phyloP scores from a whole-genome alignment of 2,113 vertebrate species.

The Thamnophis sirtalis region DNA sequence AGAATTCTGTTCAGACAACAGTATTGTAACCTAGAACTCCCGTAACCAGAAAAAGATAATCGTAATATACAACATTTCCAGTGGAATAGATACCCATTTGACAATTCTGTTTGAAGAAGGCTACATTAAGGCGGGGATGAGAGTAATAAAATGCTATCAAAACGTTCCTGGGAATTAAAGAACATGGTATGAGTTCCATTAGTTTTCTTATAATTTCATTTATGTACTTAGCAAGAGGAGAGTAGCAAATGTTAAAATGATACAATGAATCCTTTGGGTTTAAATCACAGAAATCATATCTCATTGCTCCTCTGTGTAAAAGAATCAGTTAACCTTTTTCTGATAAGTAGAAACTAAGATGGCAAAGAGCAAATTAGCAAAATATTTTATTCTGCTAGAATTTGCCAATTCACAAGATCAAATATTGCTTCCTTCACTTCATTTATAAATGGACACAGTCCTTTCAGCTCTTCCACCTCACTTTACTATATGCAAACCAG shows the following conservation, averaged over 20 bases:
- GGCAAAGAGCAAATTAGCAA: neutral
- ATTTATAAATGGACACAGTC: neutral
- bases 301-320: neutral
- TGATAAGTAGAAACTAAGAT: neutral
- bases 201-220: neutral
- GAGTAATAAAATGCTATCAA: neutral
- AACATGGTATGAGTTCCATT: neutral
- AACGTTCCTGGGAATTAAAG: neutral
- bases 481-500: neutral
- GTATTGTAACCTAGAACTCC: neutral
- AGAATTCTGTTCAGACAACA: neutral
- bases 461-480: neutral
- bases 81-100: neutral
- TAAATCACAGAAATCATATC: neutral
- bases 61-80: neutral
- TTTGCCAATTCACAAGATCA: neutral
- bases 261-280: neutral
- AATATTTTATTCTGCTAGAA: neutral
- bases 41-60: neutral
- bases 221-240: neutral
- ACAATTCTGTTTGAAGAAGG: neutral
- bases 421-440: neutral
- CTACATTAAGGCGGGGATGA: neutral
- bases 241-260: neutral
- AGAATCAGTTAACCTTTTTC: neutral